Percentiles rank a stretch among this genome's conserved stretches.
phyloP scores from a whole-genome alignment of 2,113 vertebrate species.

The Gobio gobio region DNA sequence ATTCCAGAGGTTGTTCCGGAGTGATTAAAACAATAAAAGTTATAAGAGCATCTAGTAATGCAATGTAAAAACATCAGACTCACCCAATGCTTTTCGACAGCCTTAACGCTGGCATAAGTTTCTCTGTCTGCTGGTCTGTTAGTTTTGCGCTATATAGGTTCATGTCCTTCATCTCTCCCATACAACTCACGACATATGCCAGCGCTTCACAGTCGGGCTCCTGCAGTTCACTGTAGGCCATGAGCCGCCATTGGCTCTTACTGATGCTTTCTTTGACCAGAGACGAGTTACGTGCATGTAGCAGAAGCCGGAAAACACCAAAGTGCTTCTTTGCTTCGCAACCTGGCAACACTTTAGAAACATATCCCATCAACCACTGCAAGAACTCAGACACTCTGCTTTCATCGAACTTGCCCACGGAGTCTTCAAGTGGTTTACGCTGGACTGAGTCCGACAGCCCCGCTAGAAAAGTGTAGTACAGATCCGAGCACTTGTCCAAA shows the following conservation, averaged over 20 bases:
- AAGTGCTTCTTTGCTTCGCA: conserved; percentile 48
- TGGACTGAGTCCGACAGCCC: conserved; percentile 70
- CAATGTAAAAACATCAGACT: conserved; percentile 35
- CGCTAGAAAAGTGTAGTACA: conserved; percentile 68
- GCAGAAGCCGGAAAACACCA: conserved; percentile 65
- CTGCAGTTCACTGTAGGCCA: conserved; percentile 57
- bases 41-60: not conserved
- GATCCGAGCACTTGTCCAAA: conserved; percentile 43
- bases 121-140: conserved; percentile 54
- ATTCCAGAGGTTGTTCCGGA: no score
- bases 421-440: conserved; percentile 59
- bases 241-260: conserved; percentile 8
- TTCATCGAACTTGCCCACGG: conserved; percentile 56
- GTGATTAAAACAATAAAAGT: not conserved
- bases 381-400: conserved; percentile 57
- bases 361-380: conserved; percentile 61
- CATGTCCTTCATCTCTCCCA: conserved; percentile 60
- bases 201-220: conserved; percentile 69
- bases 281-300: conserved; percentile 67
- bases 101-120: conserved; percentile 61
- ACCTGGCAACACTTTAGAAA: conserved; percentile 38
- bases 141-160: conserved; percentile 62
- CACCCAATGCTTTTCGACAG: conserved; percentile 66
- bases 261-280: conserved; percentile 65
- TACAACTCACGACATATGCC: conserved; percentile 63